These are phyloP conservation scores for Ageneiosus marmoratus DNA, from an alignment of 2,113 vertebrate genomes.

Conservation along the genomic window DNA sequence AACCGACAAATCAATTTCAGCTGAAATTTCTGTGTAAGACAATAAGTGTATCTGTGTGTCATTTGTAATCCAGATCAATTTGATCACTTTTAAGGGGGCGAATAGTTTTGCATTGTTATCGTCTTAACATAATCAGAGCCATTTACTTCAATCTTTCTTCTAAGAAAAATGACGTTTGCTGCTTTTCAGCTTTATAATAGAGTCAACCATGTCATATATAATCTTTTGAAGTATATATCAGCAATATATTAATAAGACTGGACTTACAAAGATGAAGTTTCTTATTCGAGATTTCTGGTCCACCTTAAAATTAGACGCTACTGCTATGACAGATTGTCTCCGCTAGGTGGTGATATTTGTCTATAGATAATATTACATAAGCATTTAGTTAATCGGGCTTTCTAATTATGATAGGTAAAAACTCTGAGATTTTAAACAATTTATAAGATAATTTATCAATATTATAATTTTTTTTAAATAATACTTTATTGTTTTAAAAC, in stretches of 20 bases:
- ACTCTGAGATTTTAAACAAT: background rate
- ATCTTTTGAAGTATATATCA: background rate
- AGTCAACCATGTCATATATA: background rate
- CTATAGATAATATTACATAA: background rate
- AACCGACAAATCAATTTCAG: too few relatives aligned
- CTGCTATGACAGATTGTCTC: background rate
- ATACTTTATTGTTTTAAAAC: background rate
- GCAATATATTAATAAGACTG: background rate
- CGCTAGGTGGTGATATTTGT: background rate
- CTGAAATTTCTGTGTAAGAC: too few relatives aligned
- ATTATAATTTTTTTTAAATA: too few relatives aligned
- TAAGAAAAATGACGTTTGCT: background rate
- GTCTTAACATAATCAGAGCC: too few relatives aligned
- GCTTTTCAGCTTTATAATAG: background rate
- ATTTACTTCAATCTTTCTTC: too few relatives aligned
- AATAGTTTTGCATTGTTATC: too few relatives aligned
- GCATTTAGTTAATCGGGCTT: background rate
- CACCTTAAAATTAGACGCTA: background rate
- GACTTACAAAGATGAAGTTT: background rate
- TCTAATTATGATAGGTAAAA: background rate
- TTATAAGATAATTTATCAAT: too few relatives aligned
- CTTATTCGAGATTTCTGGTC: background rate
- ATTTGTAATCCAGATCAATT: too few relatives aligned
- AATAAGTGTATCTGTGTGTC: too few relatives aligned
- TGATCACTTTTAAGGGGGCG: too few relatives aligned